phyloP scores from a whole-genome alignment of 1,140 invertebrate species.

The Neodiprion virginianus region DNA sequence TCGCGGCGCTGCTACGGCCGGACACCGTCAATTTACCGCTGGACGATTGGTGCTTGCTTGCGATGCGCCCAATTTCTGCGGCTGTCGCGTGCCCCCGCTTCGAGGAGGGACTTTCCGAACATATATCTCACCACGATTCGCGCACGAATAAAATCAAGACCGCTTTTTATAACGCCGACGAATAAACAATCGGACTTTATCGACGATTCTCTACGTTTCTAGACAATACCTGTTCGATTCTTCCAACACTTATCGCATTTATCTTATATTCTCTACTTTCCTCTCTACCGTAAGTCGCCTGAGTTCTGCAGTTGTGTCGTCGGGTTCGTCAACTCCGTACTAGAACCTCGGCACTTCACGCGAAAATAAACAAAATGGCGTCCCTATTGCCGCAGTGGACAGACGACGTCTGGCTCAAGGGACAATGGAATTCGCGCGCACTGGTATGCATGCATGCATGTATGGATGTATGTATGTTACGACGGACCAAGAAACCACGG shows the following conservation, averaged over 20 bases:
- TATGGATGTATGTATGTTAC: neutral
- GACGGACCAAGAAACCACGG: neutral
- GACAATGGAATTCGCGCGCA: neutral
- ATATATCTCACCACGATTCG: constrained; percentile 41
- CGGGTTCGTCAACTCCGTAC: constrained; percentile 28
- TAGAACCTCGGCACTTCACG: constrained; percentile 33
- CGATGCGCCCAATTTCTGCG: constrained; percentile 55
- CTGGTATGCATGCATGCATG: neutral
- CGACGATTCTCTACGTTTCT: constrained; percentile 18
- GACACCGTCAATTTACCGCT: constrained; percentile 51
- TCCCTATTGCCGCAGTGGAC: constrained; percentile 18
- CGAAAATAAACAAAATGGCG: constrained; percentile 58
- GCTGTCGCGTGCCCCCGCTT: constrained; percentile 46
- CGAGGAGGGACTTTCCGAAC: constrained; percentile 48
- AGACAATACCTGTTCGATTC: constrained; percentile 18
- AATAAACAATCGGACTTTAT: neutral
- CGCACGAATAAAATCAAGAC: neutral
- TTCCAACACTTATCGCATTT: neutral
- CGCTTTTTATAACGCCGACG: constrained; percentile 21
- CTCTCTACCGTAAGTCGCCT: neutral
- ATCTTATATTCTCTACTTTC: neutral
- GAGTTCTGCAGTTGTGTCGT: constrained; percentile 14
- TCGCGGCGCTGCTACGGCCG: constrained; percentile 40
- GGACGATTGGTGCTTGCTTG: constrained; percentile 52
- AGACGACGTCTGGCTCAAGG: neutral